Conservation (phyloP, 2,888 invertebrate species). For the Sinelater perroti region DNA sequence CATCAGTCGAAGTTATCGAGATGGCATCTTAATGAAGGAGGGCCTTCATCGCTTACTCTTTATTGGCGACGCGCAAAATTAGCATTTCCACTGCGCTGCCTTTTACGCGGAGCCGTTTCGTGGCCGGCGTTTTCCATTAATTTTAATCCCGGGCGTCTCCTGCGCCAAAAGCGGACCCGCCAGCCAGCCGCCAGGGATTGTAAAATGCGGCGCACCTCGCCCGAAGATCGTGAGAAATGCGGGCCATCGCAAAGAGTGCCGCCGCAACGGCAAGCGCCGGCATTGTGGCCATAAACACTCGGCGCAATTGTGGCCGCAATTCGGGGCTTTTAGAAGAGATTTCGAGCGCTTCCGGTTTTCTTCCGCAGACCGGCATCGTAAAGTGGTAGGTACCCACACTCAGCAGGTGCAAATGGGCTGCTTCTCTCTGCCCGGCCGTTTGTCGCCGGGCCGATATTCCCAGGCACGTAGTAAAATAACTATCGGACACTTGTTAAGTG, state of each 20-base stretch:
- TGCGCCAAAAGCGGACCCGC: slow-evolving; percentile 5
- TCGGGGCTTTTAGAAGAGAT: slow-evolving; percentile 23
- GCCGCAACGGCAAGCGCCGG: too few species aligned
- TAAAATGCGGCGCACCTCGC: slow-evolving; percentile 10
- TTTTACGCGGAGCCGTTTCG: slow-evolving; percentile 7
- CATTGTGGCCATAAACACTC: too few species aligned
- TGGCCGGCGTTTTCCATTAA: not conserved
- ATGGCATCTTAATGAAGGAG: slow-evolving; percentile 33
- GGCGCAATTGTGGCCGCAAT: not conserved
- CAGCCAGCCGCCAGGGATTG: slow-evolving; percentile 23
- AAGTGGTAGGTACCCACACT: slow-evolving; percentile 36
- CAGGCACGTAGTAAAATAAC: slow-evolving; percentile 36
- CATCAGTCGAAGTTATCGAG: slow-evolving; percentile 33
- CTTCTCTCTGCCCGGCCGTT: slow-evolving; percentile 18
- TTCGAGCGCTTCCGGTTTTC: slow-evolving; percentile 32
- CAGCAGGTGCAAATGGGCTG: slow-evolving; percentile 43
- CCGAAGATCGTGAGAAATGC: slow-evolving; percentile 15
- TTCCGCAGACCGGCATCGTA: slow-evolving; percentile 28
- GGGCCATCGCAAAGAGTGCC: too few species aligned
- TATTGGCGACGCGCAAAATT: slow-evolving; percentile 21
- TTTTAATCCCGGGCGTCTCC: not conserved
- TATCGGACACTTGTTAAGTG: slow-evolving; percentile 26
- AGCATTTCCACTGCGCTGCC: slow-evolving; percentile 11
- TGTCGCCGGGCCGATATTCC: slow-evolving; percentile 33
- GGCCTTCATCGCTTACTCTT: slow-evolving; percentile 22